These are phyloP conservation scores for Peromyscus leucopus DNA, from an alignment of 2,113 vertebrate species.

Conservation along the genomic window DNA sequence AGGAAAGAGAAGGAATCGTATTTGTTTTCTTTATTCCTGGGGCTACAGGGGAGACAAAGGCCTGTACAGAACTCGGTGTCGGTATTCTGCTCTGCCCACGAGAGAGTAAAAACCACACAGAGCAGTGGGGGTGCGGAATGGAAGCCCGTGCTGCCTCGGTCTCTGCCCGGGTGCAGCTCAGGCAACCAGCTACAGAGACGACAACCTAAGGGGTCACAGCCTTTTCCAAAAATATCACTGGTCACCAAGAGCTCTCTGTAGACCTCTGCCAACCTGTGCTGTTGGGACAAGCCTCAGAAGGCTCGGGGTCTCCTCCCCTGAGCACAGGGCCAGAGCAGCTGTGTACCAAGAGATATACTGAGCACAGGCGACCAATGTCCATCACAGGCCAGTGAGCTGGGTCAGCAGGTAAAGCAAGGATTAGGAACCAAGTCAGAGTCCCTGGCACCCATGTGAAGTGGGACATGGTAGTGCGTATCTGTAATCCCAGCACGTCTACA, in stretches of 20 bases:
- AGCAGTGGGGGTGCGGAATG: background rate
- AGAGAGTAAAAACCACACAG: background rate
- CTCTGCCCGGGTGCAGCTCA: background rate
- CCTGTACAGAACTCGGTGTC: background rate
- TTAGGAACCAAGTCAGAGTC: background rate
- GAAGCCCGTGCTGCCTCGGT: background rate
- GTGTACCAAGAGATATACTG: background rate
- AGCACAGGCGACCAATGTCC: background rate
- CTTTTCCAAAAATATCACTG: conserved; percentile 6
- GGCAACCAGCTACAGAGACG: too few relatives aligned
- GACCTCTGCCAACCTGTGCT: background rate
- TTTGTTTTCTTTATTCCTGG: conserved; percentile 14
- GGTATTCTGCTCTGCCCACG: conserved; percentile 4
- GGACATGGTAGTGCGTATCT: background rate
- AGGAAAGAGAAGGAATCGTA: background rate
- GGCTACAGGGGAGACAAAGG: conserved; percentile 29
- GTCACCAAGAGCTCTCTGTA: background rate
- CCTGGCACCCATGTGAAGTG: background rate
- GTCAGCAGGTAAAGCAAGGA: background rate
- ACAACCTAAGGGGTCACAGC: background rate
- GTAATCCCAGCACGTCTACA: background rate
- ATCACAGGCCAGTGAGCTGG: background rate
- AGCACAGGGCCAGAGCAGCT: background rate
- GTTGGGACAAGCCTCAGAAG: background rate
- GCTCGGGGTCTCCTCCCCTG: background rate